Evolutionary conservation across 92 coral and sea anemone genomes (phyloP), one percentile per base, ranked within the genome.

Genomic region (Zoanthus sansibaricus): DNA sequence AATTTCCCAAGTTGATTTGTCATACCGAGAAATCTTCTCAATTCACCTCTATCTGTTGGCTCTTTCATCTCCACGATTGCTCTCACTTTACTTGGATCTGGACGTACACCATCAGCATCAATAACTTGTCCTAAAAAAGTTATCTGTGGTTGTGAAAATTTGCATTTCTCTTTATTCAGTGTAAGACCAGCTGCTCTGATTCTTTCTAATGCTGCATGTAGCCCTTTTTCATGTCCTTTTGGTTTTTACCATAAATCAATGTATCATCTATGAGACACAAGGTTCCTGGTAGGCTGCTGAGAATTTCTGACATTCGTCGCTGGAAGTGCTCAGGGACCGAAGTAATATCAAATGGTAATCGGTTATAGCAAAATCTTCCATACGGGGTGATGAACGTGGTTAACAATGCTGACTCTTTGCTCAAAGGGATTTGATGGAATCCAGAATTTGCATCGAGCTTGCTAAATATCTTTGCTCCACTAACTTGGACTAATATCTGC

Each of bases 41-140:
- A 56, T 56, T 56, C 64, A 56, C 64, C 64, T 56, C 8, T 56
- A 56, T 56, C 64, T 56, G 64, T 56, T 56, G 64, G 64, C 64
- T 56, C 64, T 56, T 56, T 56, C 64, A 56, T 56, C 64, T 56
- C 64, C 64, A 56, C 64, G 17, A 56, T 56, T 56, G 82, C 82
- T 46, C 54, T 76, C 45, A 76, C 82, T 76, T 76, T 76, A 31
- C 56, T 46, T 45, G 82, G 82, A 46, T 76, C 82, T 25, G 71
- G 82, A 18, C 56, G 82, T 18, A 76, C 54, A 31, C 82, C 82
- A 46, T 45, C 45, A n/a, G 46, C 82, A 76, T 46, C 16, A 52
- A 76, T 30, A 20, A 37, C 56, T 46, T 76, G 82, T 45, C 82
- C 82, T 76, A 76, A 52, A n/a, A 31, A 76, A 71, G 82, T 25